Percentiles rank a stretch among this genome's conserved stretches.
These are phyloP conservation scores for Ditula angustiorana DNA, from an alignment of 2,888 invertebrate species.

Conservation along the genomic window DNA sequence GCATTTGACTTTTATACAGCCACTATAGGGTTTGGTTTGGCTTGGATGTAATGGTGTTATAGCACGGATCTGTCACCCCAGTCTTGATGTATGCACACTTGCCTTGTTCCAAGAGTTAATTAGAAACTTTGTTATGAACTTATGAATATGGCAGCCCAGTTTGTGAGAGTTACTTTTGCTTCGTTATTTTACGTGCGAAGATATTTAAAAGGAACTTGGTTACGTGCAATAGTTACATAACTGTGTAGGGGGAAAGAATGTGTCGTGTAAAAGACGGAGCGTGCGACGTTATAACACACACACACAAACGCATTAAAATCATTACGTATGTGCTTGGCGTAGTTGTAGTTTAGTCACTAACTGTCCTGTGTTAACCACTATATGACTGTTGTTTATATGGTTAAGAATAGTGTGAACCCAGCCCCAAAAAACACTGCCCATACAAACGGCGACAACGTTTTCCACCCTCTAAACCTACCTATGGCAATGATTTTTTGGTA, in stretches of 20 bases:
- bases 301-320: too few relatives aligned
- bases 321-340: too few relatives aligned
- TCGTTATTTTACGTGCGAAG: conserved; percentile 34
- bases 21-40: conserved; percentile 44
- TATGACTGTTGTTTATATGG: too few relatives aligned
- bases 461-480: too few relatives aligned
- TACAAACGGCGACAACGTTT: too few relatives aligned
- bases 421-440: too few relatives aligned
- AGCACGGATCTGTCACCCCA: conserved; percentile 67
- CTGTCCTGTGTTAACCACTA: too few relatives aligned
- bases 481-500: too few relatives aligned
- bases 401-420: too few relatives aligned
- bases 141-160: conserved; percentile 45
- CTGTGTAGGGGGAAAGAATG: background rate
- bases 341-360: too few relatives aligned
- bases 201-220: conserved; percentile 1
- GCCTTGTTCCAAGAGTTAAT: conserved; percentile 70
- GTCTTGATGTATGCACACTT: conserved; percentile 62
- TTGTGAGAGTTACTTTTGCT: conserved; percentile 47
- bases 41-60: conserved; percentile 43
- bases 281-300: too few relatives aligned
- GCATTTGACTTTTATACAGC: conserved; percentile 39
- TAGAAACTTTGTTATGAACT: conserved; percentile 65
- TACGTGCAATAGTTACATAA: background rate
- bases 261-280: too few relatives aligned